Conservation (phyloP, 2,113 vertebrate species). For the Donacobius atricapilla region DNA sequence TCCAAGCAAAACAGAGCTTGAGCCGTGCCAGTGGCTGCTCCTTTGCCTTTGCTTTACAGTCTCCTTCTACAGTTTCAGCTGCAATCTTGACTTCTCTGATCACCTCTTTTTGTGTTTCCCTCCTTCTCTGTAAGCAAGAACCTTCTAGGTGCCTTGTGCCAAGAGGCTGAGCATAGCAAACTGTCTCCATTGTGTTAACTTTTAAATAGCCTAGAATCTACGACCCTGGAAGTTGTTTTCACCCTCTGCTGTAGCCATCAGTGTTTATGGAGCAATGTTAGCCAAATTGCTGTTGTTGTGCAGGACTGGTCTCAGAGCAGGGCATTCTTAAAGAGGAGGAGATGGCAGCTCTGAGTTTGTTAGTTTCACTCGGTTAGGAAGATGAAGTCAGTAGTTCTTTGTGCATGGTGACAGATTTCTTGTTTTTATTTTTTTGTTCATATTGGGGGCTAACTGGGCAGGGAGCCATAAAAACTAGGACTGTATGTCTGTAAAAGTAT, state of each 20-base stretch:
- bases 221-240: neutral
- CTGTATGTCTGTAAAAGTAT: slow-evolving; percentile 6
- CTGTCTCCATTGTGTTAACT: neutral
- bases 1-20: neutral
- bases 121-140: neutral
- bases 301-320: neutral
- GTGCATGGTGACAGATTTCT: neutral
- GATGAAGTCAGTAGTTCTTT: neutral
- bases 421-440: neutral
- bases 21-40: neutral
- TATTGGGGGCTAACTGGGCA: neutral
- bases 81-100: neutral
- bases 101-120: neutral
- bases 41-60: neutral
- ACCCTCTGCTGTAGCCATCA: neutral
- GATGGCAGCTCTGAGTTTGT: neutral
- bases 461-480: neutral
- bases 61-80: neutral
- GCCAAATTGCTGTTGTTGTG: neutral
- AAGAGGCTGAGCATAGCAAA: neutral
- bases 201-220: neutral
- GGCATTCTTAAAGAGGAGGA: neutral
- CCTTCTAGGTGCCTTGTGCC: neutral
- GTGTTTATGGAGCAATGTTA: neutral
- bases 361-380: neutral